A percentile compares a stretch with the other conserved stretches of the same genome.
Conservation (phyloP, 2,797 vertebrate species). For the Ibycter americanus region DNA sequence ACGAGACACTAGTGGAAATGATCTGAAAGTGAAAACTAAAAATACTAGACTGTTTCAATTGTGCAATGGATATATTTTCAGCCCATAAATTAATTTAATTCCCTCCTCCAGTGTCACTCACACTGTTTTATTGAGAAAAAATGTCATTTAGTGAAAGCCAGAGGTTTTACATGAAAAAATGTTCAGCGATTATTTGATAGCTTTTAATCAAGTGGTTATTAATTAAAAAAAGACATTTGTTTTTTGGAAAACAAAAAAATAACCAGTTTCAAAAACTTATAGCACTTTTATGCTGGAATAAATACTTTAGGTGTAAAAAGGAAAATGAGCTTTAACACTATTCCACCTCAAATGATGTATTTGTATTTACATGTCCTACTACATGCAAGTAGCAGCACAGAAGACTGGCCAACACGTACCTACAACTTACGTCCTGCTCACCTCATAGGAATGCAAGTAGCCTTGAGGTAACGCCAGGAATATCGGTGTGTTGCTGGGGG, state of each 20-base stretch:
- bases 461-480: not conserved
- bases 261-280: not conserved
- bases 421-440: not conserved
- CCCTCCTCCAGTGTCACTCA: not conserved
- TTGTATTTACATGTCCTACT: not conserved
- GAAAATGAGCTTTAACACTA: rapidly evolving
- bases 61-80: not conserved
- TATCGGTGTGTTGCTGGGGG: too few relatives aligned
- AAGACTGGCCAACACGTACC: not conserved
- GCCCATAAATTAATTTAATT: not conserved
- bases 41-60: not conserved
- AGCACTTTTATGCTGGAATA: not conserved
- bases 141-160: not conserved
- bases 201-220: not conserved
- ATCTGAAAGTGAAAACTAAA: not conserved
- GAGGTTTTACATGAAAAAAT: not conserved
- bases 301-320: not conserved
- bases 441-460: not conserved
- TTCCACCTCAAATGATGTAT: not conserved
- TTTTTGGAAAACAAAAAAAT: not conserved
- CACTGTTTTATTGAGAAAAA: not conserved
- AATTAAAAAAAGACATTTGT: not conserved
- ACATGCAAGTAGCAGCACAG: not conserved
- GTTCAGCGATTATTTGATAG: not conserved
- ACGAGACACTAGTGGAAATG: not conserved